A percentile compares a stretch with the other conserved stretches of the same genome.
Conservation (phyloP, 2,113 vertebrate species). For the Naja naja region DNA sequence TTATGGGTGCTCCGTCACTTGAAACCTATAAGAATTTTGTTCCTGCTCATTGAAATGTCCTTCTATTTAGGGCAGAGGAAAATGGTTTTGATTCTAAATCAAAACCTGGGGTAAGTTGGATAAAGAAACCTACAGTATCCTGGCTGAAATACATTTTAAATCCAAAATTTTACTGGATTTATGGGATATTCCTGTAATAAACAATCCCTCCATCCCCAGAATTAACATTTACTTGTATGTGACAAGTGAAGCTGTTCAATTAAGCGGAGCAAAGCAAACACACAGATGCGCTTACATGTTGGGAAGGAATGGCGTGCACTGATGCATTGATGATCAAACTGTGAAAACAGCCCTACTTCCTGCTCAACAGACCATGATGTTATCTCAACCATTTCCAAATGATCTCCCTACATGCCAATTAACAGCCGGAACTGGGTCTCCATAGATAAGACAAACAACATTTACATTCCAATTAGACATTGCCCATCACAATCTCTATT, state of each 20-base stretch:
- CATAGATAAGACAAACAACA: slow-evolving; percentile 56
- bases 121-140: too few species aligned
- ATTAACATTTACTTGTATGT: slow-evolving; percentile 78
- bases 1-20: neutral
- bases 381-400: slow-evolving; percentile 68
- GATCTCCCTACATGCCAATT: slow-evolving; percentile 72
- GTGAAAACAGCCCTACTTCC: slow-evolving; percentile 72
- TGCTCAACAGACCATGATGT: slow-evolving; percentile 70
- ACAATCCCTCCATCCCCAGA: slow-evolving; percentile 63
- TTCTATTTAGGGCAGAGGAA: neutral
- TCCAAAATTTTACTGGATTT: neutral
- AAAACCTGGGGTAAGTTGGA: neutral
- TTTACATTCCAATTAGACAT: slow-evolving; percentile 66
- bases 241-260: slow-evolving; percentile 80
- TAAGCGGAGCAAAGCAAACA: slow-evolving; percentile 69
- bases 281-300: slow-evolving; percentile 69
- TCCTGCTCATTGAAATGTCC: neutral
- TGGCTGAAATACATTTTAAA: neutral
- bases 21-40: neutral
- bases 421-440: slow-evolving; percentile 65
- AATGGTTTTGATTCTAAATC: neutral
- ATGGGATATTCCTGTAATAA: neutral
- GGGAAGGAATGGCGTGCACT: slow-evolving; percentile 72
- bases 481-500: slow-evolving; percentile 25
- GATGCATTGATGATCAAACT: slow-evolving; percentile 77